Percentiles rank a stretch among this genome's conserved stretches.
Evolutionary conservation across 2,888 invertebrate genomes (phyloP).

Genomic region (Scelioninae gen. 1): DNA sequence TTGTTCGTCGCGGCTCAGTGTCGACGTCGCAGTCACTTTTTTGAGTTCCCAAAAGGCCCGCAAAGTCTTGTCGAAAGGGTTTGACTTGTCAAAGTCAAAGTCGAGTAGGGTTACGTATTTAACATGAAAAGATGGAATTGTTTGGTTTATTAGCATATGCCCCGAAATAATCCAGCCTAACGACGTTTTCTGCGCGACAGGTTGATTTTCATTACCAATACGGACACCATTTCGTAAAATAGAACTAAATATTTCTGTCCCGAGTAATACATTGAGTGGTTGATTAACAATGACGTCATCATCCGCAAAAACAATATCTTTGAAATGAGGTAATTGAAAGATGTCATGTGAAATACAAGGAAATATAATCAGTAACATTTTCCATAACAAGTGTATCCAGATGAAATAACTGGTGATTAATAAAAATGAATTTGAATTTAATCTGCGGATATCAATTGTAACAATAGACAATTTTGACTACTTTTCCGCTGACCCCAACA

Average conservation of each 20-base stretch:
- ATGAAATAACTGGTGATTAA: constrained; percentile 5
- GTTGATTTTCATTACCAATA: constrained; percentile 7
- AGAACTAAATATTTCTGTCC: constrained; percentile 32
- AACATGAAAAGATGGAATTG: neutral
- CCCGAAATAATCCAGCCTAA: constrained; percentile 28
- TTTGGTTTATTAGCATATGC: neutral
- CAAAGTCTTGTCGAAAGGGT: constrained; percentile 1
- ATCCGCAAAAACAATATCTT: constrained; percentile 25
- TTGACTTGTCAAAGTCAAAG: too few relatives aligned
- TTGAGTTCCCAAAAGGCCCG: constrained; percentile 22
- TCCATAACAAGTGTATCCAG: constrained; percentile 4
- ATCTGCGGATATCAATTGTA: neutral
- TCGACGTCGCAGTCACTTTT: neutral
- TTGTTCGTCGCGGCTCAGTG: neutral
- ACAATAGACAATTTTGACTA: constrained; percentile 1
- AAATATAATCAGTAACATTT: constrained; percentile 2
- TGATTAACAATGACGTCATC: neutral
- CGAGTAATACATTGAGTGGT: constrained; percentile 23
- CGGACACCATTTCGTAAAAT: constrained; percentile 23
- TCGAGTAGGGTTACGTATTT: neutral
- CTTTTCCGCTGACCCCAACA: constrained; percentile 9
- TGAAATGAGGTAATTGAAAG: neutral
- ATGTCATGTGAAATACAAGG: neutral
- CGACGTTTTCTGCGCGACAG: constrained; percentile 17
- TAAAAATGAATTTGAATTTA: neutral